Conservation (phyloP, 23 tunicate species). For the Clavelina lepadiformis region DNA sequence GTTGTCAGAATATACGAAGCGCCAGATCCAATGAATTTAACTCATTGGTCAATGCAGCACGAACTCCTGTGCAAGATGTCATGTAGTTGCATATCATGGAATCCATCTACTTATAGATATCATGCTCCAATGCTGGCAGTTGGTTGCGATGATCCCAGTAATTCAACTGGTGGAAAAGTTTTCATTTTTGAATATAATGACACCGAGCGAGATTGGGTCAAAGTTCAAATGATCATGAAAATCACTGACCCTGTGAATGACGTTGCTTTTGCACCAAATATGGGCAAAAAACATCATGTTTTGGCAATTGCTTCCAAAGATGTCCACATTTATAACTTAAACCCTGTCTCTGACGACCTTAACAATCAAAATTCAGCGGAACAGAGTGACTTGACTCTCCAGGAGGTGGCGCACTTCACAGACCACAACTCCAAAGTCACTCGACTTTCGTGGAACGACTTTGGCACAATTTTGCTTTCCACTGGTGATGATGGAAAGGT, state of each 20-base stretch:
- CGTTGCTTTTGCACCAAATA: slow-evolving; percentile 67
- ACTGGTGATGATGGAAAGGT: slow-evolving; percentile 87
- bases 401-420: slow-evolving; percentile 26
- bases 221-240: slow-evolving; percentile 49
- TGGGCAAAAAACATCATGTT: slow-evolving; percentile 52
- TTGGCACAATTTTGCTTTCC: slow-evolving; percentile 65
- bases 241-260: slow-evolving; percentile 82
- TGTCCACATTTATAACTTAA: slow-evolving; percentile 56
- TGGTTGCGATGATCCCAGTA: slow-evolving; percentile 74
- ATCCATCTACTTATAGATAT: slow-evolving; percentile 61
- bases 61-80: slow-evolving; percentile 56
- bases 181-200: slow-evolving; percentile 76
- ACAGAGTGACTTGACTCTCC: slow-evolving; percentile 10
- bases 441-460: slow-evolving; percentile 70
- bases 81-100: slow-evolving; percentile 87
- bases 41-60: slow-evolving; percentile 75
- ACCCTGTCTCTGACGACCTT: neutral
- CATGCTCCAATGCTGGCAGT: slow-evolving; percentile 90
- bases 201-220: slow-evolving; percentile 53
- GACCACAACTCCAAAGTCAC: slow-evolving; percentile 39
- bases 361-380: neutral
- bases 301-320: slow-evolving; percentile 81
- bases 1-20: slow-evolving; percentile 81
- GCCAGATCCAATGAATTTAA: slow-evolving; percentile 73
- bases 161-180: slow-evolving; percentile 73